These are phyloP conservation scores for Drosophila pullipes DNA, from an alignment of 2,888 invertebrate species.

Conservation along the genomic window DNA sequence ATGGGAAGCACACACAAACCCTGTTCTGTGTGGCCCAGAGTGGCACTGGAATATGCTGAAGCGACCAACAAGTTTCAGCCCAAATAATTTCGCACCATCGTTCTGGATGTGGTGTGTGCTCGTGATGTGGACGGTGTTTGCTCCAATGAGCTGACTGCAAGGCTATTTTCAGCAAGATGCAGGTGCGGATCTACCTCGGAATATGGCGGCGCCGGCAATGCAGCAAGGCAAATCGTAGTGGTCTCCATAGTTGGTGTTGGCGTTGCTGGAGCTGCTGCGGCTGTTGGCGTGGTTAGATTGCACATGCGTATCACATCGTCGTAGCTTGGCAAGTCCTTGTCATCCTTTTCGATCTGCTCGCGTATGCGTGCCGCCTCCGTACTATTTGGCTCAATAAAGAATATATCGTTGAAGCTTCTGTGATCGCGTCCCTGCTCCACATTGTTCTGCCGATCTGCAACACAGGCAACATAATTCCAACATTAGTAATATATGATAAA, in stretches of 20 bases:
- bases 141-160: conserved; percentile 34
- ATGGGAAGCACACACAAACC: conserved; percentile 57
- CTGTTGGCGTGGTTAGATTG: conserved; percentile 54
- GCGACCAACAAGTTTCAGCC: conserved; percentile 3
- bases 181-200: conserved; percentile 55
- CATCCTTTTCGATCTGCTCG: conserved; percentile 81
- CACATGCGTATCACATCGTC: conserved; percentile 84
- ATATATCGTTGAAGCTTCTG: conserved; percentile 79
- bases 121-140: conserved; percentile 70
- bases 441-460: conserved; percentile 79
- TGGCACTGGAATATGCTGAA: conserved; percentile 58
- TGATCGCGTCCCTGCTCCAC: conserved; percentile 55
- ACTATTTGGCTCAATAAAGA: conserved; percentile 79
- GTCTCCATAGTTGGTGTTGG: conserved; percentile 32
- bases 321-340: conserved; percentile 83
- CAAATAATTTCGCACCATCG: conserved; percentile 13
- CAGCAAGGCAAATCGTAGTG: conserved; percentile 61
- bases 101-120: conserved; percentile 28
- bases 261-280: conserved; percentile 43
- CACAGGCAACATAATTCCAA: not conserved
- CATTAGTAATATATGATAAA: not conserved
- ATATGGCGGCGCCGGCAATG: conserved; percentile 73
- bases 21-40: conserved; percentile 57
- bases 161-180: not conserved
- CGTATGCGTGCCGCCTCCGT: conserved; percentile 77